Conservation (phyloP, 2,797 vertebrate genomes). For the Lepus oiostolus region DNA sequence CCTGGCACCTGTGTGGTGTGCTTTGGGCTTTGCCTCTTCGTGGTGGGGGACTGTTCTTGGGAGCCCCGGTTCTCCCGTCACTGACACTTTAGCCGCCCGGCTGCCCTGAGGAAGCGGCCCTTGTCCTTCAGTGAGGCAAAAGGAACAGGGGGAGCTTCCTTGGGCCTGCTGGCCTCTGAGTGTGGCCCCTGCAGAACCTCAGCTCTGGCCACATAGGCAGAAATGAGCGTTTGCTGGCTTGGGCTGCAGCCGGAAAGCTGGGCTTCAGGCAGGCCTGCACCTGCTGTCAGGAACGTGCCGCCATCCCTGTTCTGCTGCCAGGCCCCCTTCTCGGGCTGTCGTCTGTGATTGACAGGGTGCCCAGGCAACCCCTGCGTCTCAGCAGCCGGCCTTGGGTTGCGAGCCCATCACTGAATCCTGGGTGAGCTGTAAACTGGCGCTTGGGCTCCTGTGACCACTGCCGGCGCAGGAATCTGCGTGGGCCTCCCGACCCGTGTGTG, state of each 20-base stretch:
- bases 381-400: background rate
- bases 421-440: background rate
- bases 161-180: rapidly evolving
- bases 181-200: background rate
- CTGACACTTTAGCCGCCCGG: rapidly evolving
- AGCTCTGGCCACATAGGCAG: rapidly evolving
- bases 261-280: background rate
- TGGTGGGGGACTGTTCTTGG: rapidly evolving
- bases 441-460: background rate
- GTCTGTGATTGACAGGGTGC: background rate
- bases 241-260: rapidly evolving
- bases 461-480: background rate
- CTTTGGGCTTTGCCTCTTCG: background rate
- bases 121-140: background rate
- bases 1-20: too few species aligned
- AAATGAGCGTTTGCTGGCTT: background rate
- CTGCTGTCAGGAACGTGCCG: too few species aligned
- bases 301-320: background rate
- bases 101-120: rapidly evolving
- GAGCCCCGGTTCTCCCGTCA: rapidly evolving
- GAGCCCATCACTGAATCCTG: background rate
- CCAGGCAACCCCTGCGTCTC: rapidly evolving
- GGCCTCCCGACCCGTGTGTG: background rate
- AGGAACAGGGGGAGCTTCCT: rapidly evolving
- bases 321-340: background rate